Evolutionary conservation across 1,140 invertebrate species (phyloP).

Genomic region (Mizuhopecten yessoensis): DNA sequence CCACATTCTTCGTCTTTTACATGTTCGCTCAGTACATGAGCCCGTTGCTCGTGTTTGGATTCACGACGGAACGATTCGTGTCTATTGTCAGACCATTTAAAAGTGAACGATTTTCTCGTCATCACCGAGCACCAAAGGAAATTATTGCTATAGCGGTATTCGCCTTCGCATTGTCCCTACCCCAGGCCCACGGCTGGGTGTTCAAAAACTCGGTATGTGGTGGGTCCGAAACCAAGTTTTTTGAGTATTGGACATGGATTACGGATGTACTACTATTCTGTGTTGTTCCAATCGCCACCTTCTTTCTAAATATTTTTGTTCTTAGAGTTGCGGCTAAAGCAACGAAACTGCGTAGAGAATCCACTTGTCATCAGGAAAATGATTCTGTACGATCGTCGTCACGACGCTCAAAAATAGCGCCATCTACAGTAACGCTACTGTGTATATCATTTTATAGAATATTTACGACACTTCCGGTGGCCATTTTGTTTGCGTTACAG

Average conservation of each 20-base stretch:
- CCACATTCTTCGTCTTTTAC: conserved; percentile 72
- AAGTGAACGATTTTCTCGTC: conserved; percentile 72
- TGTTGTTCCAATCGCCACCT: conserved; percentile 70
- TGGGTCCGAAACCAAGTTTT: conserved; percentile 44
- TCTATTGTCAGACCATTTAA: conserved; percentile 96
- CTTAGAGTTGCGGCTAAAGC: conserved; percentile 58
- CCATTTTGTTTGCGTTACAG: conserved; percentile 56
- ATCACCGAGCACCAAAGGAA: conserved; percentile 60
- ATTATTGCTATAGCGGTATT: conserved; percentile 60
- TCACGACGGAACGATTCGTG: conserved; percentile 96
- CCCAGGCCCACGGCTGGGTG: conserved; percentile 75
- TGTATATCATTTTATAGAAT: conserved; percentile 62
- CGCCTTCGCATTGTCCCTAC: conserved; percentile 61
- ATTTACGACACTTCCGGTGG: conserved; percentile 57
- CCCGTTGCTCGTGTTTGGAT: conserved; percentile 85
- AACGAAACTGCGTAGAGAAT: conserved; percentile 29
- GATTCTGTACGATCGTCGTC: neutral
- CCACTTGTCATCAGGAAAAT: neutral
- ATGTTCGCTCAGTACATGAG: conserved; percentile 78
- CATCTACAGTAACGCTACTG: conserved; percentile 57
- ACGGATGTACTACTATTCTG: conserved; percentile 74
- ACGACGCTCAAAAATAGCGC: conserved; percentile 16
- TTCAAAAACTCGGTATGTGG: conserved; percentile 47
- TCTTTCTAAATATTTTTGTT: conserved; percentile 69
- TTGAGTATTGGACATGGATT: conserved; percentile 68